Conservation (phyloP, 1,140 invertebrate species). For the Ceratoteleas bidentatus region DNA sequence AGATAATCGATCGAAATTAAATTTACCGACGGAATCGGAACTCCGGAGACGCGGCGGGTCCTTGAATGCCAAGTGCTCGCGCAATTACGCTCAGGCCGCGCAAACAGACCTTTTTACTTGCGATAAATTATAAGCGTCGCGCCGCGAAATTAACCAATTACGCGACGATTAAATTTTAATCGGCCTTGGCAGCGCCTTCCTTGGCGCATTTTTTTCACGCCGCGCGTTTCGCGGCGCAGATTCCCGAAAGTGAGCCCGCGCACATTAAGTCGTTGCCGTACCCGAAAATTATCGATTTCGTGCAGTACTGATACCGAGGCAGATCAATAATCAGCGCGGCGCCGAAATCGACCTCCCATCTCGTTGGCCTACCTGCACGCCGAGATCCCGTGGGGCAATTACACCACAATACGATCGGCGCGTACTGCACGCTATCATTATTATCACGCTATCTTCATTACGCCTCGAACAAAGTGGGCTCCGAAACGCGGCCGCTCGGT, state of each 20-base stretch:
- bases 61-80: slow-evolving; percentile 22
- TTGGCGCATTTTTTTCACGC: neutral
- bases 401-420: slow-evolving; percentile 67
- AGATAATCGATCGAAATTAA: slow-evolving; percentile 52
- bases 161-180: too few species aligned
- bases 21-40: slow-evolving; percentile 42
- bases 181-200: too few species aligned
- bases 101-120: too few species aligned
- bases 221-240: neutral
- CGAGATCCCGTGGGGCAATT: slow-evolving; percentile 51
- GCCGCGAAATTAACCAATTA: too few species aligned
- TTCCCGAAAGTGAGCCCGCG: slow-evolving; percentile 28
- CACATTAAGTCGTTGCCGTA: slow-evolving; percentile 70
- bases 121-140: too few species aligned
- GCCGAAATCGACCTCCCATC: slow-evolving; percentile 70
- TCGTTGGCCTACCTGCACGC: slow-evolving; percentile 42
- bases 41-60: too few species aligned
- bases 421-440: slow-evolving; percentile 64
- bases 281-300: slow-evolving; percentile 75
- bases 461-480: slow-evolving; percentile 8
- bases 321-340: slow-evolving; percentile 67
- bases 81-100: too few species aligned
- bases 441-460: slow-evolving; percentile 65
- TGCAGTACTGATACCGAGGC: slow-evolving; percentile 66
- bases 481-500: neutral